These are phyloP conservation scores for Pimpla rufipes DNA, from an alignment of 2,888 invertebrate species.

Conservation along the genomic window DNA sequence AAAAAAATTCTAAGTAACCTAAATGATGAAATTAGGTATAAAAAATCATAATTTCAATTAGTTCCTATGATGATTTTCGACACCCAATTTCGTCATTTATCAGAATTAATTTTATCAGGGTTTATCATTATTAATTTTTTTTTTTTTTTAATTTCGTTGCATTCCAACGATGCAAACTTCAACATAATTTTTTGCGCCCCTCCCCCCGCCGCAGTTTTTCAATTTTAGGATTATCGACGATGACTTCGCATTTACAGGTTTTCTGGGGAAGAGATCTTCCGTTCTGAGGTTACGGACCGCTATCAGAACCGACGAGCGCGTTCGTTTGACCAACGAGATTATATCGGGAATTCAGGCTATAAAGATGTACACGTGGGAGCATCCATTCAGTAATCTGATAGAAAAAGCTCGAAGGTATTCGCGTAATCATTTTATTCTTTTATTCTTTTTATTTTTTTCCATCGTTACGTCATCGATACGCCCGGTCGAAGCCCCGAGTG, in stretches of 20 bases:
- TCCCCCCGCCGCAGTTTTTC: slow-evolving; percentile 6
- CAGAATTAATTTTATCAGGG: no score
- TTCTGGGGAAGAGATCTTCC: slow-evolving; percentile 92
- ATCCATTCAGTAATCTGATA: slow-evolving; percentile 92
- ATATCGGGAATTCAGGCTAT: slow-evolving; percentile 94
- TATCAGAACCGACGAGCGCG: slow-evolving; percentile 94
- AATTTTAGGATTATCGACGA: slow-evolving; percentile 25
- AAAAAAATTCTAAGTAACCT: no score
- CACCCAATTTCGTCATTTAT: no score
- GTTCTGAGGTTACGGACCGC: slow-evolving; percentile 92
- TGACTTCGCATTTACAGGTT: slow-evolving; percentile 86
- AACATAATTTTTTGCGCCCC: no score
- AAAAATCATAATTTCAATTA: no score
- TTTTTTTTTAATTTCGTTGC: no score
- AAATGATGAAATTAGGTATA: no score
- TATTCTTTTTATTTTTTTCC: background rate
- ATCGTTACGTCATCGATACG: slow-evolving; percentile 20
- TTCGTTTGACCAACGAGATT: slow-evolving; percentile 96
- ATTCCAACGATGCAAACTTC: no score
- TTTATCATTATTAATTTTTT: no score
- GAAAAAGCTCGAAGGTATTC: slow-evolving; percentile 90
- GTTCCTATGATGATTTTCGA: no score
- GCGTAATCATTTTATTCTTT: background rate
- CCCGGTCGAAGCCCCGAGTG: background rate
- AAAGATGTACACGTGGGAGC: slow-evolving; percentile 97